Evolutionary conservation across 2,113 vertebrate species (phyloP), one percentile per base, ranked within the genome.

Genomic region (Sinocyclocheilus rhinocerous): DNA sequence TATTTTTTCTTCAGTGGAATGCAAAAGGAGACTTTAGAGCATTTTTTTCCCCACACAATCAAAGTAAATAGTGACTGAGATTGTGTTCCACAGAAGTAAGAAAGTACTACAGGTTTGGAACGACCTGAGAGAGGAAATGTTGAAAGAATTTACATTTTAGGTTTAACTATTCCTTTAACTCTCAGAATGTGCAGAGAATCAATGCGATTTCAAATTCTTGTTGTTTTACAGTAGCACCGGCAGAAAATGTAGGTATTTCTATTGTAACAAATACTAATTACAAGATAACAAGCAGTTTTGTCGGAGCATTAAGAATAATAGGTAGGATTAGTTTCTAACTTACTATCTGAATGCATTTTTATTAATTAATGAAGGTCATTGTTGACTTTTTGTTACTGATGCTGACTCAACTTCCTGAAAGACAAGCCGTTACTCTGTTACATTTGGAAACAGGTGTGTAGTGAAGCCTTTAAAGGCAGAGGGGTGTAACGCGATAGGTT

Each of bases 391-490:
- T 48, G 45, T 12, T 50, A 50, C 48, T 50, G 48, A 4, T 12
- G 48, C 48, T 4, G 48, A 24, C 22, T 24, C 57, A 48, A 59
- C 77, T 39, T 39, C 6, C 18, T 79, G 12, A 79, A 61, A 63
- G n/a, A 24, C 13, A 6, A 50, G 61, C 59, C 18, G 59, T 48
- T 48, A 29, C 24, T 82, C 13, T 0, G 7, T 50, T 82, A 82
- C 24, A 13, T 12, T 2, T 69, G 18, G 42, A 22, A 82, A 65
- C 80, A 82, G 63, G 80, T 82, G 61, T 82, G 39, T 52, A 50
- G 24, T 82, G 80, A 42, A 67, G 79, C 36, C 39, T 65, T 10
- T 67, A 22, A 69, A 82, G 24, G 20, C 33, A n/a, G 0, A 72
- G 55, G 29, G 6, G 29, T 67, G 80, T 82, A 82, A 82, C 42